Evolutionary conservation across 2,113 vertebrate species (phyloP).

Genomic region (Blennius ocellaris): DNA sequence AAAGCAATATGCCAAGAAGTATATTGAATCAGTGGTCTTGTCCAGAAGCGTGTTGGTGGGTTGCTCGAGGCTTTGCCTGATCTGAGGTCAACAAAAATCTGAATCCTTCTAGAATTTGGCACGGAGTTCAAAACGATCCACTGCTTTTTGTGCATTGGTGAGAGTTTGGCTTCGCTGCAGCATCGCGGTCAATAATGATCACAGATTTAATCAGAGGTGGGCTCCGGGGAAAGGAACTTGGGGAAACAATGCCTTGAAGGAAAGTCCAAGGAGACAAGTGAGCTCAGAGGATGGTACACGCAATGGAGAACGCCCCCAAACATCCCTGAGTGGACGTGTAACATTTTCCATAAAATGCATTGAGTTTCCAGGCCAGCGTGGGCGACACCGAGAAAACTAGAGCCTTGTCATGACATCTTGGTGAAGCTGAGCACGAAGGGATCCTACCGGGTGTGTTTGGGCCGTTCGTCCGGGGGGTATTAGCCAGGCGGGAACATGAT

Average conservation of each 20-base stretch:
- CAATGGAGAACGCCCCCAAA: not conserved
- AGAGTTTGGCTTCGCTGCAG: too few species aligned
- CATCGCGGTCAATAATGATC: too few species aligned
- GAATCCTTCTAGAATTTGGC: too few species aligned
- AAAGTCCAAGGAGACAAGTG: constrained; percentile 7
- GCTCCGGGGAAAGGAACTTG: too few species aligned
- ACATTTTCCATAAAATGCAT: constrained; percentile 4
- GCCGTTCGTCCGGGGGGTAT: constrained; percentile 35
- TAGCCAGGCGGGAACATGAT: constrained; percentile 41
- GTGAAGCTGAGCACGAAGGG: not conserved
- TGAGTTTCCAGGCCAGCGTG: not conserved
- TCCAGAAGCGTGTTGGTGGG: too few species aligned
- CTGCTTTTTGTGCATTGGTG: too few species aligned
- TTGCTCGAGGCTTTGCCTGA: too few species aligned
- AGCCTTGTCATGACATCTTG: not conserved
- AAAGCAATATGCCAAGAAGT: too few species aligned
- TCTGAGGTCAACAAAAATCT: too few species aligned
- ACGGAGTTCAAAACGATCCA: too few species aligned
- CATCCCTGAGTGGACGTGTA: not conserved
- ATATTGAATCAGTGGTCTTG: too few species aligned
- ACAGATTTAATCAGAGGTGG: too few species aligned
- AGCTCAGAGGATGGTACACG: not conserved
- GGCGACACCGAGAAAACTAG: constrained; percentile 8
- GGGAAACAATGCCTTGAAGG: not conserved
- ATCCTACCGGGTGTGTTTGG: constrained; percentile 36